phyloP scores from a whole-genome alignment of 2,113 vertebrate genomes.

The Lepus europaeus region DNA sequence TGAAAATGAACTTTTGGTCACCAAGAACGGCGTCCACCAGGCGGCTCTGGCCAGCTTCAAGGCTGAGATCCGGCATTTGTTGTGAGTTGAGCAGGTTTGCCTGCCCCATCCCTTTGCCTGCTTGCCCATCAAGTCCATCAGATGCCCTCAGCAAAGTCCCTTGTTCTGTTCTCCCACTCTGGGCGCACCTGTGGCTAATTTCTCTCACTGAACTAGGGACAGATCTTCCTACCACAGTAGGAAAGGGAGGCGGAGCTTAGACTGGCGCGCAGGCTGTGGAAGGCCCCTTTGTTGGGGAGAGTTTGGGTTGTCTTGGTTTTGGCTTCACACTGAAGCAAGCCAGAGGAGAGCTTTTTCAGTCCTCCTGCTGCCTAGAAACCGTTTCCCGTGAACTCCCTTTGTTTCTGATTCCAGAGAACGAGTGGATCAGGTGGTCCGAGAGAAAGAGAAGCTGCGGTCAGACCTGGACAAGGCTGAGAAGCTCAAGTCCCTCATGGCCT shows the following conservation, averaged over 20 bases:
- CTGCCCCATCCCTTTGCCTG: fast-evolving
- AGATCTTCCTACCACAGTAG: not conserved
- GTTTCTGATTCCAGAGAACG: slow-evolving; percentile 88
- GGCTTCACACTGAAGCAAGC: slow-evolving; percentile 42
- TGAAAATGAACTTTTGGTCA: slow-evolving; percentile 95
- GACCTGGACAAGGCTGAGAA: slow-evolving; percentile 96
- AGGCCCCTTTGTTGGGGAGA: not conserved
- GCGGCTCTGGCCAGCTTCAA: slow-evolving; percentile 96
- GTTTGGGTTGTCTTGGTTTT: slow-evolving; percentile 61
- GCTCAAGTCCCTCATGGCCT: slow-evolving; percentile 94
- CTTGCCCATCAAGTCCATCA: not conserved
- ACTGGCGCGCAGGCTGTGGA: not conserved
- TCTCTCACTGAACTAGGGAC: not conserved
- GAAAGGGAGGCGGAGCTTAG: not conserved
- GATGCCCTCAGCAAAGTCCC: not conserved
- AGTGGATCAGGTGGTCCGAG: slow-evolving; percentile 92
- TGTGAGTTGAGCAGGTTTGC: slow-evolving; percentile 89
- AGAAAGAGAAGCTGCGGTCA: slow-evolving; percentile 94
- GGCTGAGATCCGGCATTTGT: slow-evolving; percentile 93
- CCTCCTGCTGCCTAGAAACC: not conserved
- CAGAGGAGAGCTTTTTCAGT: slow-evolving; percentile 6
- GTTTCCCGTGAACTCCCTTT: not conserved
- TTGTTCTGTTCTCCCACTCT: not conserved
- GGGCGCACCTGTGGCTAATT: not conserved
- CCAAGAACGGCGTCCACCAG: slow-evolving; percentile 94